Evolutionary conservation across 2,888 invertebrate species (phyloP), one percentile per base, ranked within the genome.

Genomic region (Pseudococcus viburni): DNA sequence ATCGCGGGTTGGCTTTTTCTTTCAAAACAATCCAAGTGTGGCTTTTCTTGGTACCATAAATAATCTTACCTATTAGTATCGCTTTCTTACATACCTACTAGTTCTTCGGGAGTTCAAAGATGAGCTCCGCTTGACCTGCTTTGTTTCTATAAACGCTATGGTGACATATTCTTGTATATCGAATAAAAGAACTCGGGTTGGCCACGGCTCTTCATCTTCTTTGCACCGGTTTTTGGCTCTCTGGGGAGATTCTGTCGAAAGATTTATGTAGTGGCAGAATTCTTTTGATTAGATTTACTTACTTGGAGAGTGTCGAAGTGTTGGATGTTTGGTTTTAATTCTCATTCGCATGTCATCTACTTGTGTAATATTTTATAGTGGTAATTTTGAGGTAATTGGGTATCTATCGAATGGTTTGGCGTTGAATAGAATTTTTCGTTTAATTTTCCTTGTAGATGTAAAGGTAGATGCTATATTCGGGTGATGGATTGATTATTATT

Each of bases 21-120:
- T 80, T 80, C 80, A 42, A 80, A 5, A 80, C 42, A 83, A 64
- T 83, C 73, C 8, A 64, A 64, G 42, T 83, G 80, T 83, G 80
- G 80, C 80, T 83, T 83, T 83, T 83, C 33, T 33, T 33, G 11
- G 64, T 64, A 26, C 22, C 22, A 64, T 64, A 22, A 64, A 64
- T 64, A 64, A 22, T 9, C 33, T 73, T 39, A 73, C 73, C 26
- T 73, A 39, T 39, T 73, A 73, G 73, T 73, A 73, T 73, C 73
- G 73, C 73, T 73, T 73, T 9, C 48, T 11, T 64, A 64, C 22
- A 22, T 22, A 64, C 22, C 22, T 64, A 9, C 22, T 9, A 22
- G n/a, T n/a, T 64, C 19, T 64, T 64, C 8, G 4, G 3, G 11
- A 11, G 73, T 17, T 73, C 26, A 39, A 39, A 39, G 73, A 73